These are phyloP conservation scores for Pasiphila rectangulata DNA, from an alignment of 2,888 invertebrate genomes.

Conservation along the genomic window DNA sequence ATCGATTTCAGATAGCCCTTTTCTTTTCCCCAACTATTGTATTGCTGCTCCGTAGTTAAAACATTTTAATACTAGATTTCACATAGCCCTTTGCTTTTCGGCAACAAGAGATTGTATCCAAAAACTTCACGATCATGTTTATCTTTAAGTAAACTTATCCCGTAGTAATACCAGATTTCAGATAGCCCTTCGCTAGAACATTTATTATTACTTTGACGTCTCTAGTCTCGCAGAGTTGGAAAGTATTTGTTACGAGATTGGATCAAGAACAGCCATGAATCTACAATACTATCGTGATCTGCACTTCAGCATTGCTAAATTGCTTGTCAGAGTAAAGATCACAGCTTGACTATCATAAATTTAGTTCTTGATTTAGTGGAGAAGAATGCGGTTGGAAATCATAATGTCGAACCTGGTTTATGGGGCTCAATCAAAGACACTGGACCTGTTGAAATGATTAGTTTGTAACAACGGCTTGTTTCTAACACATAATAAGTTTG, in stretches of 20 bases:
- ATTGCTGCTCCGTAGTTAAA: too few relatives aligned
- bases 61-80: too few relatives aligned
- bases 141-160: too few relatives aligned
- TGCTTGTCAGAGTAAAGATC: constrained; percentile 12
- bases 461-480: too few relatives aligned
- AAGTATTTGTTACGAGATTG: constrained; percentile 16
- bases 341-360: constrained; percentile 5
- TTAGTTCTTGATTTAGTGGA: neutral
- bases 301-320: constrained; percentile 11
- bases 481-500: too few relatives aligned
- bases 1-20: too few relatives aligned
- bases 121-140: too few relatives aligned
- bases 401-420: neutral
- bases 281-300: constrained; percentile 11
- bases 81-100: too few relatives aligned
- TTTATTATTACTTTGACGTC: constrained; percentile 1
- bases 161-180: too few relatives aligned
- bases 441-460: too few relatives aligned
- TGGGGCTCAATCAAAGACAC: neutral
- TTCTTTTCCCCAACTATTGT: too few relatives aligned
- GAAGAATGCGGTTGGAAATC: neutral
- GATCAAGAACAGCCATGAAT: constrained; percentile 16
- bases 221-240: neutral
- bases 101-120: too few relatives aligned
- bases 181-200: neutral